Evolutionary conservation across 1,140 invertebrate genomes (phyloP).

Genomic region (Lerema accius): DNA sequence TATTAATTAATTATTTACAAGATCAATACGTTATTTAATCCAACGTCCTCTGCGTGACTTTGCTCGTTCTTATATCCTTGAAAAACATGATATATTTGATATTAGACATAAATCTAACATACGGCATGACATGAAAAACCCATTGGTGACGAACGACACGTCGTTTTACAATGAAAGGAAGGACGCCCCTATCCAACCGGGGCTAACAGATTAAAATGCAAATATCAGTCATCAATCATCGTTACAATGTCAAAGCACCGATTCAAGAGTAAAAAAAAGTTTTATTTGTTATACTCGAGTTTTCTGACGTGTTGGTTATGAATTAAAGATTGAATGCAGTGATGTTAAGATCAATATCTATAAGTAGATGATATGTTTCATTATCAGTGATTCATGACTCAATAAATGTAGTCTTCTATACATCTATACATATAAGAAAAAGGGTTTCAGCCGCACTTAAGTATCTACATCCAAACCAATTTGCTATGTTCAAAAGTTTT

Average conservation of each 20-base stretch:
- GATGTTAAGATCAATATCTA: slow-evolving; percentile 37
- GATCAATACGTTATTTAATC: too few species aligned
- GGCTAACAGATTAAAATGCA: slow-evolving; percentile 53
- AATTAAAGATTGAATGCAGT: slow-evolving; percentile 33
- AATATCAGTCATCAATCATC: slow-evolving; percentile 52
- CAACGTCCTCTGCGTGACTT: too few species aligned
- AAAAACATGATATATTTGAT: too few species aligned
- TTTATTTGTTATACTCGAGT: slow-evolving; percentile 37
- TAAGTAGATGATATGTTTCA: slow-evolving; percentile 29
- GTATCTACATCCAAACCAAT: too few species aligned
- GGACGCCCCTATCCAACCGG: slow-evolving; percentile 30
- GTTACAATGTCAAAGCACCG: slow-evolving; percentile 45
- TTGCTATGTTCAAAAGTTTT: too few species aligned
- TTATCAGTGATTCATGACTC: slow-evolving; percentile 32
- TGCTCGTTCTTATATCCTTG: too few species aligned
- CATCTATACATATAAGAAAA: too few species aligned
- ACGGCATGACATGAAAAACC: too few species aligned
- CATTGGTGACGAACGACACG: background rate
- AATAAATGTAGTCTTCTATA: too few species aligned
- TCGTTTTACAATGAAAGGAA: slow-evolving; percentile 14
- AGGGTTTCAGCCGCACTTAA: too few species aligned
- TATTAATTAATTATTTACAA: too few species aligned
- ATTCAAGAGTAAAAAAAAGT: slow-evolving; percentile 36
- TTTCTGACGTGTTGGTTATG: slow-evolving; percentile 28
- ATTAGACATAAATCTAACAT: too few species aligned